Evolutionary conservation across 1,140 invertebrate genomes (phyloP), one percentile per base, ranked within the genome.

Genomic region (Lepidostoma basale): DNA sequence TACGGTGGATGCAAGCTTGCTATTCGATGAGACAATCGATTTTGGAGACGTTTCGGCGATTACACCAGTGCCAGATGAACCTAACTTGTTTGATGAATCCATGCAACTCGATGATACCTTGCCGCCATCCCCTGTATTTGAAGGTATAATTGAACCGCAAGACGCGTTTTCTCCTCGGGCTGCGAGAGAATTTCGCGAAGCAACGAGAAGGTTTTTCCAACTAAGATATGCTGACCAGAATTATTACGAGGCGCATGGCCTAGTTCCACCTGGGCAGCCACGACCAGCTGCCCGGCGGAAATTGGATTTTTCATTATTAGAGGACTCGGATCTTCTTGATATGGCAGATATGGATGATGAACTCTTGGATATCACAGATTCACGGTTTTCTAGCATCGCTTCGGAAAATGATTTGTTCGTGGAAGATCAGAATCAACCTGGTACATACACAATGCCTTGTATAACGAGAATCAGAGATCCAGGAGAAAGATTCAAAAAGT

Each of bases 381-480:
- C 52, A 0, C 33, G 28, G 10, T 36, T 36, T n/a, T 33, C 52
- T 33, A 33, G 28, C n/a, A 33, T 33, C 8, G 28, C 14, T 56
- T 56, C 52, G 4, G 52, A 9, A 20, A 22, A 16, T 9, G 30
- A 56, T n/a, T 56, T 56, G n/a, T 56, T 56, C 36, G 8, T 56
- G 10, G 52, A 56, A 56, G 30, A 56, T 22, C 28, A 56, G 20
- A 33, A 6, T 36, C 16, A 30, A 1, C 52, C 52, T 0, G 52
- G 52, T 16, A 22, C 14, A 18, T 56, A 36, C 12, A 22, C 52
- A 10, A 56, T 56, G 52, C 52, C 52, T 6, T 2, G 6, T 16
- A 39, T 56, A 36, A 8, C 30, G 3, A 33, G 36, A 33, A 56
- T 56, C 33, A 33, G n/a, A 22, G 52, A 56, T 33, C 52, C 52